A percentile compares a stretch with the other conserved stretches of the same genome.
Evolutionary conservation across 2,888 invertebrate species (phyloP).

Genomic region (Cylindroiulus punctatus): DNA sequence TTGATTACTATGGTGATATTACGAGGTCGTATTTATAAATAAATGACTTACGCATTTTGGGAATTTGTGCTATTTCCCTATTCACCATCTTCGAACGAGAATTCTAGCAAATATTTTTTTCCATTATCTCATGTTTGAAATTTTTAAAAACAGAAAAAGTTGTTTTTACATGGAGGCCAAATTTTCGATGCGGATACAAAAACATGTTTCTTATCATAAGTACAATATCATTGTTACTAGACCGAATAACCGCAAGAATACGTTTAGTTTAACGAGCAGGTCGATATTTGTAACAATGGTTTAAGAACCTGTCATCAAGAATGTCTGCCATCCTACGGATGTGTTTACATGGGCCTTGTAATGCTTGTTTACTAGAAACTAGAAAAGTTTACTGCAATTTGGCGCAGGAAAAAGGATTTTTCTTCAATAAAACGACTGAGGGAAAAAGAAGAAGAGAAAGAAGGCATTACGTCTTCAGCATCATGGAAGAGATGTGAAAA

Average conservation of each 20-base stretch:
- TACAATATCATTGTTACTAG: no score
- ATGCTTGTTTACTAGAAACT: constrained; percentile 38
- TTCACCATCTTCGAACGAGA: no score
- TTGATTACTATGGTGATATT: no score
- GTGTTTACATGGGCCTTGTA: not conserved
- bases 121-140: no score
- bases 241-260: not conserved
- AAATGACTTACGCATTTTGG: no score
- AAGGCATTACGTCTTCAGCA: constrained; percentile 28
- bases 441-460: constrained; percentile 5
- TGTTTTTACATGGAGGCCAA: no score
- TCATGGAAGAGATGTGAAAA: constrained; percentile 24
- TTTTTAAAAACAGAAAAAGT: no score
- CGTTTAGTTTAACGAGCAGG: constrained; percentile 31
- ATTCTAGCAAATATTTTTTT: no score
- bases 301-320: not conserved
- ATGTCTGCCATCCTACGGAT: not conserved
- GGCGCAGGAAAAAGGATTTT: constrained; percentile 30
- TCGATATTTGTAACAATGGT: constrained; percentile 21
- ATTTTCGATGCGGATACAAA: no score
- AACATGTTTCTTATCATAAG: no score
- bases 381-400: constrained; percentile 21
- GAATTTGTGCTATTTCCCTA: no score
- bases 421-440: constrained; percentile 24
- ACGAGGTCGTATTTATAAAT: no score